Percentiles rank a stretch among this genome's conserved stretches.
These are phyloP conservation scores for Tinea semifulvella DNA, from an alignment of 2,888 invertebrate species.

Conservation along the genomic window DNA sequence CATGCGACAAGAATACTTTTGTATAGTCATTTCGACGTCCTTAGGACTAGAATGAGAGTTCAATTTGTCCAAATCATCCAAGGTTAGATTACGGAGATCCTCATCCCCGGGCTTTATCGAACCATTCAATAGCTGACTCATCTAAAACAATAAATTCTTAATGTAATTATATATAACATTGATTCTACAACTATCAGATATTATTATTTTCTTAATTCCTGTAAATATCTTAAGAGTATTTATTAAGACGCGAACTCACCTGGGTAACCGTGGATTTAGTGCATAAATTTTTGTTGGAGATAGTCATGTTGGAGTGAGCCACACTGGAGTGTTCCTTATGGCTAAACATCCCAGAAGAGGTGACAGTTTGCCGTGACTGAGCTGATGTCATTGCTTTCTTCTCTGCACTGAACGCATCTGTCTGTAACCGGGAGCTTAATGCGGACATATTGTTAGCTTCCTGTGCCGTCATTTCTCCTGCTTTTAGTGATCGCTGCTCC, in stretches of 20 bases:
- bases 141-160: constrained; percentile 50
- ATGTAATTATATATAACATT: too few relatives aligned
- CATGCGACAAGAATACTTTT: constrained; percentile 81
- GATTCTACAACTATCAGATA: too few relatives aligned
- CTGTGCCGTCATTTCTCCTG: constrained; percentile 85
- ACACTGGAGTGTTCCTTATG: constrained; percentile 74
- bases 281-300: constrained; percentile 78
- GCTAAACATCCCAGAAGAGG: constrained; percentile 81
- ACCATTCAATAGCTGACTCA: constrained; percentile 74
- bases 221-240: too few relatives aligned
- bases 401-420: constrained; percentile 87
- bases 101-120: constrained; percentile 73
- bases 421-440: constrained; percentile 84
- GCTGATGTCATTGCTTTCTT: constrained; percentile 77
- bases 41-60: constrained; percentile 77
- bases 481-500: constrained; percentile 85
- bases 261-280: constrained; percentile 70
- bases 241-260: too few relatives aligned
- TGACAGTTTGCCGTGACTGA: constrained; percentile 83
- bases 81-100: constrained; percentile 69
- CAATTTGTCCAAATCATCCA: constrained; percentile 83
- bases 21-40: constrained; percentile 83
- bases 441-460: constrained; percentile 87
- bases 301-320: constrained; percentile 83
- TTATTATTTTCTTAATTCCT: too few relatives aligned